A percentile compares a stretch with the other conserved stretches of the same genome.
These are phyloP conservation scores for Natator depressus DNA, from an alignment of 2,113 vertebrate species.

Conservation along the genomic window DNA sequence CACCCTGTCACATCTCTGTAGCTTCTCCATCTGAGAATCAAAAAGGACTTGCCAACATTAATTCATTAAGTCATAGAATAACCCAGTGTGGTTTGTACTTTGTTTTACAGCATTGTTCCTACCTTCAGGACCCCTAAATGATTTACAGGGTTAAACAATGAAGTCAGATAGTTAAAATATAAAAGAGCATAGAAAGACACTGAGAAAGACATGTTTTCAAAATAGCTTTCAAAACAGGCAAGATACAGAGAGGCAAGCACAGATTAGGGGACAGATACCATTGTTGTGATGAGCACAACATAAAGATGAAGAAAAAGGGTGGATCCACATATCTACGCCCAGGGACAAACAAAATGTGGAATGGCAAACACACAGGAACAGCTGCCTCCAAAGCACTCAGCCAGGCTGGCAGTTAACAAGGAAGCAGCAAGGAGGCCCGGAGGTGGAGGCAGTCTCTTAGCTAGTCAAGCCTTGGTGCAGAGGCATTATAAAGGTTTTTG, in stretches of 20 bases:
- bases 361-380: neutral
- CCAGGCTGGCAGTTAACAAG: neutral
- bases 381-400: neutral
- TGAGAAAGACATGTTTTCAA: neutral
- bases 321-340: neutral
- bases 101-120: neutral
- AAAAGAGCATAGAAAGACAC: neutral
- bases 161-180: neutral
- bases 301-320: neutral
- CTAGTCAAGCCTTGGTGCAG: neutral
- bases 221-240: neutral
- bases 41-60: neutral
- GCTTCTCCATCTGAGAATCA: neutral
- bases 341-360: neutral
- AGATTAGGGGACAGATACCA: neutral
- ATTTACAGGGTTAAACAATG: neutral
- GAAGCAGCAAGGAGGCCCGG: neutral
- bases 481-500: conserved; percentile 11
- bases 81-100: neutral
- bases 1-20: neutral
- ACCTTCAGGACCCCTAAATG: neutral
- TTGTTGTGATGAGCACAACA: neutral
- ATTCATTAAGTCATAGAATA: neutral
- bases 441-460: neutral
- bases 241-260: neutral